Evolutionary conservation across 1,140 invertebrate species (phyloP).

Genomic region (Pseudoatta argentina): DNA sequence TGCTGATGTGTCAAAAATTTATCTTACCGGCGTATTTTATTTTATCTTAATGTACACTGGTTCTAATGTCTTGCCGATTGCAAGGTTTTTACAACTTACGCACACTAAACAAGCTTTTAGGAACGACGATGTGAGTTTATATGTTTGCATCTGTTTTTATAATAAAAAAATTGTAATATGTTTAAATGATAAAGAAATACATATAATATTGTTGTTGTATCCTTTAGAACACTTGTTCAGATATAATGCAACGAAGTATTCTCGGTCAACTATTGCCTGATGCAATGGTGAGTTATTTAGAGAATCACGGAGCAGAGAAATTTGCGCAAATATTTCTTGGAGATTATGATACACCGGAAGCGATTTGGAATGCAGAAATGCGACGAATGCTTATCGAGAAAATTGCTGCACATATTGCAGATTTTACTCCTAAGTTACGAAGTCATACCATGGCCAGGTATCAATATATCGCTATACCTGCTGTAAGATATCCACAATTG

Average conservation of each 20-base stretch:
- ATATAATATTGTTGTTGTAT: conserved; percentile 35
- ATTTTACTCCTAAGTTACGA: conserved; percentile 97
- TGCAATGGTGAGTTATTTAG: conserved; percentile 99
- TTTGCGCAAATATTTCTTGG: conserved; percentile 99
- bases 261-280: conserved; percentile 98
- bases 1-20: conserved; percentile 96
- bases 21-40: conserved; percentile 98
- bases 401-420: conserved; percentile 97
- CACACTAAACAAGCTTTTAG: conserved; percentile 98
- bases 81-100: conserved; percentile 96
- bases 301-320: conserved; percentile 99
- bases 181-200: neutral
- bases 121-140: conserved; percentile 92
- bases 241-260: conserved; percentile 95
- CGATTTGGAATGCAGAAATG: conserved; percentile 97
- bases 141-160: neutral
- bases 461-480: conserved; percentile 98
- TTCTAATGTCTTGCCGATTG: conserved; percentile 98
- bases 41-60: conserved; percentile 99
- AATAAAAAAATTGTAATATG: neutral
- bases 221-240: conserved; percentile 88
- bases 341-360: conserved; percentile 99
- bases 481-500: conserved; percentile 97
- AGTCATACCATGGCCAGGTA: conserved; percentile 98
- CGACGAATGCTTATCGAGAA: conserved; percentile 98